These are phyloP conservation scores for Odobenus rosmarus DNA, from an alignment of 2,113 vertebrate genomes.

Conservation along the genomic window DNA sequence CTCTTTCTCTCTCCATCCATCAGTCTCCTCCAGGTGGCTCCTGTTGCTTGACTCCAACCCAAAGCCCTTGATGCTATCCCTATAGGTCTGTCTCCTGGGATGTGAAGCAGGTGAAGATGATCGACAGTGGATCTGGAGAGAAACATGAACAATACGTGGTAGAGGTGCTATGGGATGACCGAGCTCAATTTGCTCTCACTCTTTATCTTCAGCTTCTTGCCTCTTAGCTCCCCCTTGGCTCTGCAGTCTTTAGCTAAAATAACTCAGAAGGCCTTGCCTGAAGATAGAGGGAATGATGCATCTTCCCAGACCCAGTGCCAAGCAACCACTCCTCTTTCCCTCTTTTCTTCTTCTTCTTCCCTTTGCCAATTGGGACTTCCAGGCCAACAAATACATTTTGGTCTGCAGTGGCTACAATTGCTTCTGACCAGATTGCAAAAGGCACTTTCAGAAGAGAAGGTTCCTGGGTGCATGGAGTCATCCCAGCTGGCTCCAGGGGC, in stretches of 20 bases:
- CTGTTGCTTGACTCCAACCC: not conserved
- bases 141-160: not conserved
- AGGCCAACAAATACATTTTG: not conserved
- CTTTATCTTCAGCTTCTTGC: not conserved
- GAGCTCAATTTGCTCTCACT: not conserved
- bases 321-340: not conserved
- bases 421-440: not conserved
- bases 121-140: not conserved
- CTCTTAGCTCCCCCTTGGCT: not conserved
- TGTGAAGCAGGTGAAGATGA: not conserved
- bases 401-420: not conserved
- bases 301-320: not conserved
- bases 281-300: too few relatives aligned
- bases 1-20: not conserved
- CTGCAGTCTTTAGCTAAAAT: not conserved
- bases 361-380: not conserved
- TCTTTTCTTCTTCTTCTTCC: not conserved
- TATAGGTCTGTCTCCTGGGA: not conserved
- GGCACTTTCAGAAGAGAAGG: not conserved
- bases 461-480: not conserved
- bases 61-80: not conserved
- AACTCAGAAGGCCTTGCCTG: not conserved
- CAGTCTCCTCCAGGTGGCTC: not conserved
- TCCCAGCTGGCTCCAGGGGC: not conserved
- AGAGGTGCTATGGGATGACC: not conserved